These are phyloP conservation scores for Phoeniculus purpureus DNA, from an alignment of 2,797 vertebrate species.

Conservation along the genomic window DNA sequence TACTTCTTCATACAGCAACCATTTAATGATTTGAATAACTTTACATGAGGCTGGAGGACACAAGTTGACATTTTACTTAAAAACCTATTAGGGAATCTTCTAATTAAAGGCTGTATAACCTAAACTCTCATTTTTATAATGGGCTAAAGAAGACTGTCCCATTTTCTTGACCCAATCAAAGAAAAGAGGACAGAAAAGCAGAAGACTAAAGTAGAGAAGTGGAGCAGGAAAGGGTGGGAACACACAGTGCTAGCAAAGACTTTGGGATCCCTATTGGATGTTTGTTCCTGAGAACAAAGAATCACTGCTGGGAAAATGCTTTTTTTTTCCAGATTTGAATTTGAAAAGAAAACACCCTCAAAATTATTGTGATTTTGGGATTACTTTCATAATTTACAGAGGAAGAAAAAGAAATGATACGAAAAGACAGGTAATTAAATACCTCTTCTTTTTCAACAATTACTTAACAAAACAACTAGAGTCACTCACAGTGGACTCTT, in stretches of 20 bases:
- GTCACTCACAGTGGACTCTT: neutral
- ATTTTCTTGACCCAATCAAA: neutral
- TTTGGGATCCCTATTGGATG: neutral
- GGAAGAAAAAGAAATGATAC: neutral
- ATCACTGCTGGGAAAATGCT: neutral
- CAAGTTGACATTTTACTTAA: neutral
- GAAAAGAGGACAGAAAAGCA: neutral
- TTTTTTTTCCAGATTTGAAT: neutral
- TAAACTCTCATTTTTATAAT: neutral
- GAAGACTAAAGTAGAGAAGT: neutral
- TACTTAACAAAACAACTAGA: slow-evolving; percentile 17
- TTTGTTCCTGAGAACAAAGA: neutral
- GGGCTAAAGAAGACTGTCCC: neutral
- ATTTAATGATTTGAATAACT: neutral
- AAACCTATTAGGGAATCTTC: neutral
- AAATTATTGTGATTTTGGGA: neutral
- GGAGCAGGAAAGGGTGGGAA: neutral
- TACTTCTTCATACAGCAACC: neutral
- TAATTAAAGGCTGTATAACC: neutral
- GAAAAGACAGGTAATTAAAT: slow-evolving; percentile 34
- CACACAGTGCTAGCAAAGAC: neutral
- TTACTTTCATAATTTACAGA: slow-evolving; percentile 5
- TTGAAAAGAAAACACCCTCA: neutral
- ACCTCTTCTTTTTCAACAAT: neutral
- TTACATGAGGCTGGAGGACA: neutral